These are phyloP conservation scores for Cyprinodon variegatus DNA, from an alignment of 2,113 vertebrate species.

Conservation along the genomic window DNA sequence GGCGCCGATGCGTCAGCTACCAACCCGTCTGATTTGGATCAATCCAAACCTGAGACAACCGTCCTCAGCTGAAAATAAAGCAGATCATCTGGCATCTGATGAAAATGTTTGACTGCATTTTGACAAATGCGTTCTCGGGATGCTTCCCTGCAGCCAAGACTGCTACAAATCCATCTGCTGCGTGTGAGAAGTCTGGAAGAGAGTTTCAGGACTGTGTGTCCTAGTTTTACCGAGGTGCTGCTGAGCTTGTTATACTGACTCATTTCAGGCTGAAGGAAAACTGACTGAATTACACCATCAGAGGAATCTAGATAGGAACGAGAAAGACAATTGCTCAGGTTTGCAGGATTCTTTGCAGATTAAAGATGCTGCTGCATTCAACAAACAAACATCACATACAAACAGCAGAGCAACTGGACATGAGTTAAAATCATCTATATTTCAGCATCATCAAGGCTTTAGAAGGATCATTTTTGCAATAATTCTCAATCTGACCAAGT, in stretches of 20 bases:
- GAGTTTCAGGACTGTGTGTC: conserved; percentile 64
- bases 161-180: conserved; percentile 72
- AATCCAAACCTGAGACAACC: conserved; percentile 58
- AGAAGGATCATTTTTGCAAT: too few species aligned
- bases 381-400: too few species aligned
- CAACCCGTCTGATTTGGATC: conserved; percentile 63
- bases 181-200: conserved; percentile 60
- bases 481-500: too few species aligned
- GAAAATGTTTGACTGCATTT: conserved; percentile 62
- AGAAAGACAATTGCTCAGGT: background rate
- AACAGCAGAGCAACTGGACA: too few species aligned
- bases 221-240: conserved; percentile 66
- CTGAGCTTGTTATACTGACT: conserved; percentile 52
- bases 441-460: too few species aligned
- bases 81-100: conserved; percentile 56
- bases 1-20: conserved; percentile 44
- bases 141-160: conserved; percentile 63
- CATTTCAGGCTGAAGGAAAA: background rate
- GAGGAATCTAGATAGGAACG: background rate
- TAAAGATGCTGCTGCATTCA: too few species aligned
- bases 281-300: background rate
- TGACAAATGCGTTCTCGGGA: conserved; percentile 49
- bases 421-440: too few species aligned
- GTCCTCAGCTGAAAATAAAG: conserved; percentile 54
- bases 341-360: background rate